These are phyloP conservation scores for Tridacna gigas DNA, from an alignment of 2,888 invertebrate species.

Conservation along the genomic window DNA sequence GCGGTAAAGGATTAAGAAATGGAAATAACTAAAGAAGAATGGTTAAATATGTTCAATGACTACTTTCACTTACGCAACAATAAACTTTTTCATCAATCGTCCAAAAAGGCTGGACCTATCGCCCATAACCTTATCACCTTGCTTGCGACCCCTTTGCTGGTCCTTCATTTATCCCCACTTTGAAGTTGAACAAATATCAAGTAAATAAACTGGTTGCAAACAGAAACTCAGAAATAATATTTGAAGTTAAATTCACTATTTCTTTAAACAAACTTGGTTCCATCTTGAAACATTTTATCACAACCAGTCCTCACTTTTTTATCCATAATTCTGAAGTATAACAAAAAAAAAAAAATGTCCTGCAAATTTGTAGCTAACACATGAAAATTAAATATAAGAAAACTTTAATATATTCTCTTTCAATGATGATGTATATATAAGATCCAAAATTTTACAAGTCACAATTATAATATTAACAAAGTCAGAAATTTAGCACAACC, in stretches of 20 bases:
- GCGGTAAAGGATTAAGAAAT: background rate
- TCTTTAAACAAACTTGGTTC: background rate
- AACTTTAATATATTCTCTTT: no score
- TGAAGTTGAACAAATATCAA: background rate
- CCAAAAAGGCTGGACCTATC: constrained; percentile 52
- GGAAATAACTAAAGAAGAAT: no score
- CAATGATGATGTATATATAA: no score
- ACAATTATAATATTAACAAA: no score
- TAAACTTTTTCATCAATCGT: constrained; percentile 63
- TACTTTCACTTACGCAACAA: constrained; percentile 57
- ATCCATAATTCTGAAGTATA: no score
- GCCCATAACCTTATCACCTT: constrained; percentile 44
- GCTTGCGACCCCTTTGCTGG: background rate
- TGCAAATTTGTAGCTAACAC: no score
- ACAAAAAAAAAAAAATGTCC: no score
- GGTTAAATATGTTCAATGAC: background rate
- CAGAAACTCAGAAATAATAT: background rate
- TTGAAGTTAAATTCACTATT: background rate
- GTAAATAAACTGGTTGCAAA: background rate
- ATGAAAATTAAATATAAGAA: no score
- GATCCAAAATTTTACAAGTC: no score
- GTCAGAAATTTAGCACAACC: no score
- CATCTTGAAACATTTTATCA: no score
- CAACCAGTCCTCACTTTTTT: no score
- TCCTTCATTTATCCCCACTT: constrained; percentile 10